Base-by-base conservation (phyloP, 2,113 vertebrate species). In the Chionis minor region DNA sequence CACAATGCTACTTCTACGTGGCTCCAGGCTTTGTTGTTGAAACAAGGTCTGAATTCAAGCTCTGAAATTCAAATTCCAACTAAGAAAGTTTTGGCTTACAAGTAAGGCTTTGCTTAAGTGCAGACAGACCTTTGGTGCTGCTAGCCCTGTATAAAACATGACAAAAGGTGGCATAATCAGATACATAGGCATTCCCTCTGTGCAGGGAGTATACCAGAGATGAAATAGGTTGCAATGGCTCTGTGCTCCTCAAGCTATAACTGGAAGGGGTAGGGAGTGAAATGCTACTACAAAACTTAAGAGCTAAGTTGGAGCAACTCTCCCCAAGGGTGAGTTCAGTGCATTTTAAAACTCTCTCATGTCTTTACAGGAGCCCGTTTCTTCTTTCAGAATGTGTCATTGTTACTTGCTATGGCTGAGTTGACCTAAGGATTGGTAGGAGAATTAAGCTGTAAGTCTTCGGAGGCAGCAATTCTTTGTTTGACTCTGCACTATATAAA, bases 381-480 rank as follows among this genome's bases (percentile, higher is more conserved):
- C 49, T 93, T 30, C 62, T 82, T 94, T 91, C 33, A 66, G 77
- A 79, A 65, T 65, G 10, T 79, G 49, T 73, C 42, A 32, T 67
- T 81, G 65, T 72, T 86, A 58, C 44, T 81, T 94, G 45, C 47
- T 81, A 32, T 89, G 55, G 78, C 88, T 90, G 62, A 91, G 49
- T 42, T 95, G 70, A 87, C 81, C 66, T 94, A 51, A 55, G 78
- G 65, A 79, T 75, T 87, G 73, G 24, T 85, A 77, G 77, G 28
- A 90, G 87, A 95, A 89, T 95, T 96, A 90, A 92, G 66, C 74
- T 83, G 45, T 85, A 88, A 80, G 84, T 92, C 30, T 95, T 92
- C 59, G 66, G 67, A 91, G 38, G 71, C 58, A 92, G 66, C 32
- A 87, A n/a, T 75, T 91, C 78, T 91, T 87, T 90, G 44, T 93